These are phyloP conservation scores for Pangasianodon hypophthalmus DNA, from an alignment of 2,113 vertebrate species.

Conservation along the genomic window DNA sequence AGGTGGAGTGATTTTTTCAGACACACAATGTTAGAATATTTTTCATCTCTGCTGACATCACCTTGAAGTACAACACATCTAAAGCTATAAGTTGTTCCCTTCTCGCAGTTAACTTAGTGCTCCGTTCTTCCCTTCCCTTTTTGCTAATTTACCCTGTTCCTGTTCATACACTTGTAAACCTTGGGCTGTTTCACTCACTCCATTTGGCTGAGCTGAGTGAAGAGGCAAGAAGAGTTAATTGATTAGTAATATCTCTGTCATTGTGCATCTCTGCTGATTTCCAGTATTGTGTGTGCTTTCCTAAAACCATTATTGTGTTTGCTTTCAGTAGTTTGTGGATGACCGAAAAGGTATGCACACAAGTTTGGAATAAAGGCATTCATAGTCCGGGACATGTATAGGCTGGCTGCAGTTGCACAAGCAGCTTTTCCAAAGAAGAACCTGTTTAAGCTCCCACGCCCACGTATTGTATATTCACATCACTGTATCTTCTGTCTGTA, in stretches of 20 bases:
- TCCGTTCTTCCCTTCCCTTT: background rate
- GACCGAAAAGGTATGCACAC: constrained; percentile 60
- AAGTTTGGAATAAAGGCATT: constrained; percentile 57
- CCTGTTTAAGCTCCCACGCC: constrained; percentile 63
- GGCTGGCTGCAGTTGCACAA: constrained; percentile 63
- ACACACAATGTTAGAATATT: constrained; percentile 11
- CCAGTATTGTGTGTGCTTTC: constrained; percentile 62
- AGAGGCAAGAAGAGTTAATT: constrained; percentile 49
- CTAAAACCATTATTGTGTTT: constrained; percentile 57
- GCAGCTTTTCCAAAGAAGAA: constrained; percentile 42
- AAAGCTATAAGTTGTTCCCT: background rate
- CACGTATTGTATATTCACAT: constrained; percentile 38
- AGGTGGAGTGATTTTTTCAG: constrained; percentile 19
- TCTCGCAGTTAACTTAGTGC: background rate
- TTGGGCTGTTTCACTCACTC: background rate
- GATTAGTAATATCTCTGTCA: constrained; percentile 68
- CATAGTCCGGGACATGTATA: constrained; percentile 61
- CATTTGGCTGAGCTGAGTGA: background rate
- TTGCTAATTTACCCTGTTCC: background rate
- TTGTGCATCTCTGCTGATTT: constrained; percentile 69
- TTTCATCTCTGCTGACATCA: constrained; percentile 41
- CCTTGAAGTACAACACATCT: background rate
- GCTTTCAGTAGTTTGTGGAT: constrained; percentile 64
- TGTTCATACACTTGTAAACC: constrained; percentile 29
- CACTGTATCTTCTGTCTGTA: background rate